phyloP scores from a whole-genome alignment of 1,140 invertebrate genomes.

The Hyposmocoma kahamanoa region DNA sequence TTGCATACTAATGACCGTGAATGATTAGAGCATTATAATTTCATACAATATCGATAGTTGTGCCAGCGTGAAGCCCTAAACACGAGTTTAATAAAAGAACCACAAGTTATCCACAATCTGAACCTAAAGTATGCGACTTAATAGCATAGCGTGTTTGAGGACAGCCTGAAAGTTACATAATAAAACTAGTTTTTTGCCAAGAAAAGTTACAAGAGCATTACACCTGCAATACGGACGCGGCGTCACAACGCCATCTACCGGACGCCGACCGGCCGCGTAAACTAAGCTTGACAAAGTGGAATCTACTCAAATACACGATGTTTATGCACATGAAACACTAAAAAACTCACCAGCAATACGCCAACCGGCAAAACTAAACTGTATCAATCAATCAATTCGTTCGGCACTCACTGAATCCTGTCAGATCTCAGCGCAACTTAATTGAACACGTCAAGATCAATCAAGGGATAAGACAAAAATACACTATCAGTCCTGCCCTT shows the following conservation, averaged over 20 bases:
- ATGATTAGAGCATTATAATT: no score
- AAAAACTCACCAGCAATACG: conserved; percentile 23
- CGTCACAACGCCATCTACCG: conserved; percentile 42
- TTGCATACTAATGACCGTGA: no score
- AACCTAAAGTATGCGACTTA: no score
- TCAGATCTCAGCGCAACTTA: neutral
- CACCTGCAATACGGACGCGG: conserved; percentile 53
- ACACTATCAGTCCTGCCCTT: no score
- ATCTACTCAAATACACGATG: neutral
- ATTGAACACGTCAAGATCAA: neutral
- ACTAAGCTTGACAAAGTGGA: neutral
- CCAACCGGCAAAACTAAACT: neutral
- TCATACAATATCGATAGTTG: no score
- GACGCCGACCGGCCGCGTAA: conserved; percentile 3
- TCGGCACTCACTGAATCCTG: conserved; percentile 3
- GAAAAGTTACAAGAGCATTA: conserved; percentile 37
- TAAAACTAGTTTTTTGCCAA: conserved; percentile 28
- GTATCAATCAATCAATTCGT: neutral
- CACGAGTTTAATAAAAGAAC: no score
- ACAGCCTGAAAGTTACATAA: conserved; percentile 44
- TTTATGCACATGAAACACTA: neutral
- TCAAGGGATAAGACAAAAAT: neutral
- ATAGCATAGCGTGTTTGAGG: no score
- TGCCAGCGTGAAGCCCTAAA: no score
- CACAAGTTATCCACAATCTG: no score